A percentile compares a stretch with the other conserved stretches of the same genome.
phyloP scores from a whole-genome alignment of 2,888 invertebrate genomes.

The Piscicola geometra region DNA sequence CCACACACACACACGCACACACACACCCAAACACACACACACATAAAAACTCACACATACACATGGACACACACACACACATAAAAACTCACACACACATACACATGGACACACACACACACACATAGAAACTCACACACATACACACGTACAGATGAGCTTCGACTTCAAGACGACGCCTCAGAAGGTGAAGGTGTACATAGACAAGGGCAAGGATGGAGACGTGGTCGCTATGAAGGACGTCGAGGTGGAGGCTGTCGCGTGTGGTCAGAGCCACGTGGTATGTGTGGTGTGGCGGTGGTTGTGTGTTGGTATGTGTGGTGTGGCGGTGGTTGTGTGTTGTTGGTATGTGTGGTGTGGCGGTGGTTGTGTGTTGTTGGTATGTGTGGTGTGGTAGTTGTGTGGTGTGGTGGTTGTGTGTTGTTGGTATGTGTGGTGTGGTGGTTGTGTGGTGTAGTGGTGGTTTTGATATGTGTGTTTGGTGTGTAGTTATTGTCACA shows the following conservation, averaged over 20 bases:
- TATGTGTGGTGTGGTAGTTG: too few relatives aligned
- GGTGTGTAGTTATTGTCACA: too few relatives aligned
- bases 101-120: too few relatives aligned
- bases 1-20: not conserved
- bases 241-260: conserved; percentile 81
- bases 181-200: conserved; percentile 76
- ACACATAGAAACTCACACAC: too few relatives aligned
- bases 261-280: conserved; percentile 85
- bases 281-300: conserved; percentile 58
- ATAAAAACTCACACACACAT: too few relatives aligned
- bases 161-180: conserved; percentile 80
- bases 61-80: too few relatives aligned
- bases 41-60: too few relatives aligned
- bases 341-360: too few relatives aligned
- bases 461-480: too few relatives aligned
- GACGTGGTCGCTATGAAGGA: conserved; percentile 73
- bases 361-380: too few relatives aligned
- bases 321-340: too few relatives aligned
- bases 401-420: too few relatives aligned
- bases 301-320: not conserved
- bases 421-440: not conserved
- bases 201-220: conserved; percentile 79
- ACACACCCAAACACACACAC: not conserved
- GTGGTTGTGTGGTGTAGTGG: not conserved
- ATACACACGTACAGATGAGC: conserved; percentile 54